These are phyloP conservation scores for Scaptomyza parva DNA, from an alignment of 2,888 invertebrate species.

Conservation along the genomic window DNA sequence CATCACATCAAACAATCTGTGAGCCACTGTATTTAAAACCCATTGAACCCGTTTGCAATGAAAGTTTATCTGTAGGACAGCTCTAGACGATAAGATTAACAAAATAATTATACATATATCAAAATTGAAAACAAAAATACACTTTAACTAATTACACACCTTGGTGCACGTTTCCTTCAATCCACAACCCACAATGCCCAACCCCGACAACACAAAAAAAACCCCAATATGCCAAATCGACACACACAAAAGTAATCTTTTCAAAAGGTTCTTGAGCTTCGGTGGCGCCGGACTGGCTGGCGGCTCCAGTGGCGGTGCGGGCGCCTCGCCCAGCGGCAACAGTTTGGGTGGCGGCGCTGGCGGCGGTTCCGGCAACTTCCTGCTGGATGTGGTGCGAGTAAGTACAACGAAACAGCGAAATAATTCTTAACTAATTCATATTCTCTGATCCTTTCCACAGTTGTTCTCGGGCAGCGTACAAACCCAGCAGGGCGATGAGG, in stretches of 20 bases:
- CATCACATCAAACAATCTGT: too few relatives aligned
- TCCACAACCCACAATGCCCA: slow-evolving; percentile 1
- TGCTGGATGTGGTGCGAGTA: slow-evolving; percentile 95
- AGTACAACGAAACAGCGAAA: slow-evolving; percentile 84
- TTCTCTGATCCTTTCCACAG: slow-evolving; percentile 85
- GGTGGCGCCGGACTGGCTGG: slow-evolving; percentile 85
- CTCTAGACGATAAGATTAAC: too few relatives aligned
- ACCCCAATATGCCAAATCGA: slow-evolving; percentile 30
- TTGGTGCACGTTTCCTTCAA: slow-evolving; percentile 27
- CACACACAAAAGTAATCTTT: slow-evolving; percentile 76
- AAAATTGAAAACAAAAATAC: slow-evolving; percentile 19
- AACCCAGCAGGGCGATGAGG: slow-evolving; percentile 87
- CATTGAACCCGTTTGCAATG: too few relatives aligned
- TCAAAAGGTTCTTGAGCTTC: slow-evolving; percentile 84
- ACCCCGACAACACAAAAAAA: neutral
- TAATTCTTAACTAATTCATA: neutral
- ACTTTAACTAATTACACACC: slow-evolving; percentile 60
- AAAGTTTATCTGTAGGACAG: too few relatives aligned
- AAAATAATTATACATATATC: slow-evolving; percentile 9
- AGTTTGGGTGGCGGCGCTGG: slow-evolving; percentile 88
- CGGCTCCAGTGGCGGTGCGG: slow-evolving; percentile 70
- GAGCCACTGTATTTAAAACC: too few relatives aligned
- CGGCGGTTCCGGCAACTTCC: slow-evolving; percentile 94
- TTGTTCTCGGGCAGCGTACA: slow-evolving; percentile 92
- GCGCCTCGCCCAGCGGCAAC: slow-evolving; percentile 85